Conservation (phyloP, 1,140 invertebrate species). For the Anoplolepis gracilipes region DNA sequence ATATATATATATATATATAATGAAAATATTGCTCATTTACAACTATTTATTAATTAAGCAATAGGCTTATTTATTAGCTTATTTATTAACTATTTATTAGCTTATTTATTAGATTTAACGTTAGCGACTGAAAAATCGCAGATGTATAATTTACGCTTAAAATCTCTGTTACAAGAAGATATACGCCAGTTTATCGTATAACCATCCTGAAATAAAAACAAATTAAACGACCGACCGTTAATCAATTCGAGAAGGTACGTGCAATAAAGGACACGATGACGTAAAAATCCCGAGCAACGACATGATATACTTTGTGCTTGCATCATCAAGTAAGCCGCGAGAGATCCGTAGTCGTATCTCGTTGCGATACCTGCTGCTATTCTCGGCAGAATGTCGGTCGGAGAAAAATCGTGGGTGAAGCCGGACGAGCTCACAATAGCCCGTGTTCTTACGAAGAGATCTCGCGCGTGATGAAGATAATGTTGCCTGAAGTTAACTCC, state of each 20-base stretch:
- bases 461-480: slow-evolving; percentile 54
- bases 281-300: neutral
- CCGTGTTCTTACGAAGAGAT: slow-evolving; percentile 9
- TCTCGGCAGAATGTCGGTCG: slow-evolving; percentile 35
- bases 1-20: too few relatives aligned
- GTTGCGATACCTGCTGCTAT: slow-evolving; percentile 44
- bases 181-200: too few relatives aligned
- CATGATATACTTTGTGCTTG: slow-evolving; percentile 35
- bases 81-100: too few relatives aligned
- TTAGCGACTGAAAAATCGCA: too few relatives aligned
- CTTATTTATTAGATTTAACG: too few relatives aligned
- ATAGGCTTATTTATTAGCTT: too few relatives aligned
- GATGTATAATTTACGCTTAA: too few relatives aligned
- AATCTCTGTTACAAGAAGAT: too few relatives aligned
- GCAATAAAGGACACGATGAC: neutral
- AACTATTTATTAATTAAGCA: too few relatives aligned
- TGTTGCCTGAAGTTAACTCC: slow-evolving; percentile 48
- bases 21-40: too few relatives aligned
- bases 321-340: slow-evolving; percentile 40
- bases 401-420: slow-evolving; percentile 43
- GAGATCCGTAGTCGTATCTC: neutral
- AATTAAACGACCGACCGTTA: neutral
- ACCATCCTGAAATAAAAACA: neutral
- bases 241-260: neutral
- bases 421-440: slow-evolving; percentile 55